Evolutionary conservation across 2,113 vertebrate genomes (phyloP).

Genomic region (Microcebus tavaratra): DNA sequence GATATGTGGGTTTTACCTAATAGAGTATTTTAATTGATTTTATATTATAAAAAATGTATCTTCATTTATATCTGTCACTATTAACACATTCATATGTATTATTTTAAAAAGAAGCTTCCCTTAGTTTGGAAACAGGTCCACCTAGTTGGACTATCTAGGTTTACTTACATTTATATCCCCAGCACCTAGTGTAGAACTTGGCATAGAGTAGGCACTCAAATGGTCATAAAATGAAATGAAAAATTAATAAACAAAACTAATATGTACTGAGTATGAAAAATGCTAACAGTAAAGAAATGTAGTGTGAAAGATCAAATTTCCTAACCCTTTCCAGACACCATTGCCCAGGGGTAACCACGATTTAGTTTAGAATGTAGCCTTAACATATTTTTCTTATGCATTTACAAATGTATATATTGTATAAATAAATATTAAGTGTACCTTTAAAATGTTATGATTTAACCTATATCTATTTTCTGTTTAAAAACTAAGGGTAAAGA

Average conservation of each 20-base stretch:
- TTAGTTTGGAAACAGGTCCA: not conserved
- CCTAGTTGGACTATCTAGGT: not conserved
- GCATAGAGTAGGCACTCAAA: not conserved
- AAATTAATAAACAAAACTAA: not conserved
- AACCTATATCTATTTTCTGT: not conserved
- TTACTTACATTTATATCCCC: not conserved
- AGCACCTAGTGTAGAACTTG: not conserved
- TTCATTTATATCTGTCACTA: not conserved
- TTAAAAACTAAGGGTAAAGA: constrained; percentile 37
- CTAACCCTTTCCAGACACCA: not conserved
- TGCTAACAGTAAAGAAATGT: not conserved
- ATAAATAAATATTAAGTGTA: not conserved
- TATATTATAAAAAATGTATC: not conserved
- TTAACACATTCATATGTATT: not conserved
- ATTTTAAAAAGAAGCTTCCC: not conserved
- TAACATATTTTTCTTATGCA: not conserved
- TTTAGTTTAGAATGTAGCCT: not conserved
- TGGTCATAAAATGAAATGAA: not conserved
- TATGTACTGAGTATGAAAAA: not conserved
- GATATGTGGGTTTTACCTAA: not conserved
- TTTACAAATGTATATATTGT: not conserved
- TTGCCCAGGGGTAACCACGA: not conserved
- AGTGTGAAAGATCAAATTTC: not conserved
- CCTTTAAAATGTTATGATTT: not conserved
- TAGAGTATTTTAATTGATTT: not conserved